Conservation (phyloP, 2,888 invertebrate genomes). For the Macaria liturata region DNA sequence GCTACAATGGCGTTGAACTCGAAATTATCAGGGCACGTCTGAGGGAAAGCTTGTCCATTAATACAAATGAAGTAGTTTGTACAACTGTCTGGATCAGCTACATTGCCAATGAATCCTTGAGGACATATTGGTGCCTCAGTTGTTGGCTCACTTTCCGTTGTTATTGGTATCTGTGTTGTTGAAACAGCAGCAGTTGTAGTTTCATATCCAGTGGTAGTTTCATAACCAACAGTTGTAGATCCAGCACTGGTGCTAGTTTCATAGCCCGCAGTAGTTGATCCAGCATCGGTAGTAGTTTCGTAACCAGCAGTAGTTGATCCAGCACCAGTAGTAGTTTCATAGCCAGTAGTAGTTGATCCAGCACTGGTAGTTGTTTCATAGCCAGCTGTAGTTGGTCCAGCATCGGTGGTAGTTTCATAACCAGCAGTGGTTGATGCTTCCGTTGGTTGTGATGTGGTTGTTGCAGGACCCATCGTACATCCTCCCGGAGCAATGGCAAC, state of each 20-base stretch:
- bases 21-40: constrained; percentile 41
- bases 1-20: constrained; percentile 39
- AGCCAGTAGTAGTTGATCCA: not conserved
- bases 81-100: constrained; percentile 47
- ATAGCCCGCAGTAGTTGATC: too few species aligned
- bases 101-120: constrained; percentile 38
- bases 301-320: too few species aligned
- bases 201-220: too few species aligned
- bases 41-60: constrained; percentile 36
- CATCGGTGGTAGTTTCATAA: constrained; percentile 2
- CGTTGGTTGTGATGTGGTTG: not conserved
- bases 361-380: constrained; percentile 6
- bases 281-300: too few species aligned
- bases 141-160: constrained; percentile 1
- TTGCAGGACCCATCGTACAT: constrained; percentile 5
- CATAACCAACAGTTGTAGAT: too few species aligned
- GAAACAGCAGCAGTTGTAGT: not conserved
- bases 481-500: constrained; percentile 12
- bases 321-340: not conserved
- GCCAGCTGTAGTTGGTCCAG: not conserved
- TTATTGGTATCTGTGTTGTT: constrained; percentile 9
- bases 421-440: too few species aligned
- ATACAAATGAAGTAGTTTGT: constrained; percentile 49
- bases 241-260: too few species aligned
- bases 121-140: constrained; percentile 33